Evolutionary conservation across 2,113 vertebrate species (phyloP).

Genomic region (Ciconia boyciana): DNA sequence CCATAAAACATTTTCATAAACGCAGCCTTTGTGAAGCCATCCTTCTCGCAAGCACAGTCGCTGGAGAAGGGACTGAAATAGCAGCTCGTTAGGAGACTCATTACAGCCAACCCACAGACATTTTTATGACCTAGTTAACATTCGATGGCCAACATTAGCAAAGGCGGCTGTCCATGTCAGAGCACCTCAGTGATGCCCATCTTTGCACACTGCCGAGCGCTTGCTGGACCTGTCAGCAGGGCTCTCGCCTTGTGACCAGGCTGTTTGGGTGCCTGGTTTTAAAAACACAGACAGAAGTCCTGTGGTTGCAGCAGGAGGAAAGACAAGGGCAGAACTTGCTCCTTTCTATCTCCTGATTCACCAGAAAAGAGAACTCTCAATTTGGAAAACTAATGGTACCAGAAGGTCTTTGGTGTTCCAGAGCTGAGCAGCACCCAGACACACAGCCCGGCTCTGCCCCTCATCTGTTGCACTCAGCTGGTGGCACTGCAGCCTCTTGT

Average conservation of each 20-base stretch:
- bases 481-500: not conserved
- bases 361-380: not conserved
- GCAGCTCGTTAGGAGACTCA: not conserved
- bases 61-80: not conserved
- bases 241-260: accelerated
- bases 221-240: not conserved
- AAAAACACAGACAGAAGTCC: not conserved
- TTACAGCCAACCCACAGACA: not conserved
- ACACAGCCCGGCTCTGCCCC: not conserved
- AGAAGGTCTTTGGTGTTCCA: not conserved
- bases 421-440: not conserved
- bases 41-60: not conserved
- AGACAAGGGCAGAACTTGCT: not conserved
- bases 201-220: not conserved
- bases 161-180: accelerated
- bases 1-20: not conserved
- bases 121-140: slow-evolving; percentile 19
- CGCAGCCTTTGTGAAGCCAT: not conserved
- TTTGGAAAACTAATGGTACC: not conserved
- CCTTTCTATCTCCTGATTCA: not conserved
- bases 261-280: not conserved
- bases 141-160: not conserved
- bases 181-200: not conserved
- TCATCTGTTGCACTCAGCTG: not conserved
- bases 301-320: not conserved